These are phyloP conservation scores for Rousettus leschenaultii DNA, from an alignment of 2,113 vertebrate species.

Conservation along the genomic window DNA sequence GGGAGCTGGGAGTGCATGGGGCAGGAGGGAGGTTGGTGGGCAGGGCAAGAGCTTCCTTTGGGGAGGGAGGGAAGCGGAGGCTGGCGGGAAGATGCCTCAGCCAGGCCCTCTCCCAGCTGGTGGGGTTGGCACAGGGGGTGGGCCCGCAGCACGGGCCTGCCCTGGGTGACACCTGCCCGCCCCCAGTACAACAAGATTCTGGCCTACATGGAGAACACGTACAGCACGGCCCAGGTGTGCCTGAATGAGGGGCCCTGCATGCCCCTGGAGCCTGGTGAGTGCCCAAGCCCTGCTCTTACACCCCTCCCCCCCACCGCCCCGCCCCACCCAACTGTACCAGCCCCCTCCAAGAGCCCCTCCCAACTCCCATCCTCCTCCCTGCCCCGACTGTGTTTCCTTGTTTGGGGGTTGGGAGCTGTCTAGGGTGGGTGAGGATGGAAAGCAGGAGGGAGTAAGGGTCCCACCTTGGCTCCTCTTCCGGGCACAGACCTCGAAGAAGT, in stretches of 20 bases:
- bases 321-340: fast-evolving
- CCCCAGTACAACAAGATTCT: conserved; percentile 91
- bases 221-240: conserved; percentile 92
- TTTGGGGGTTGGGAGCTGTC: neutral
- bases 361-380: neutral
- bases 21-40: neutral
- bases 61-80: neutral
- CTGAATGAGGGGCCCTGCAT: conserved; percentile 80
- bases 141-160: neutral
- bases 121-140: neutral
- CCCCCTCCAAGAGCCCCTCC: neutral
- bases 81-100: neutral
- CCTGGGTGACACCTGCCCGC: conserved; percentile 53
- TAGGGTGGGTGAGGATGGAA: neutral
- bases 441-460: neutral
- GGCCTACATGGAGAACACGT: conserved; percentile 91
- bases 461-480: neutral
- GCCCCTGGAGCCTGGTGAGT: conserved; percentile 91
- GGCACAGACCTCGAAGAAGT: conserved; percentile 88
- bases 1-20: neutral
- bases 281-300: neutral
- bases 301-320: too few species aligned
- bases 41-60: neutral
- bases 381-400: neutral
- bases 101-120: neutral